Conservation (phyloP, 2,888 invertebrate species). For the Dione vanillae region DNA sequence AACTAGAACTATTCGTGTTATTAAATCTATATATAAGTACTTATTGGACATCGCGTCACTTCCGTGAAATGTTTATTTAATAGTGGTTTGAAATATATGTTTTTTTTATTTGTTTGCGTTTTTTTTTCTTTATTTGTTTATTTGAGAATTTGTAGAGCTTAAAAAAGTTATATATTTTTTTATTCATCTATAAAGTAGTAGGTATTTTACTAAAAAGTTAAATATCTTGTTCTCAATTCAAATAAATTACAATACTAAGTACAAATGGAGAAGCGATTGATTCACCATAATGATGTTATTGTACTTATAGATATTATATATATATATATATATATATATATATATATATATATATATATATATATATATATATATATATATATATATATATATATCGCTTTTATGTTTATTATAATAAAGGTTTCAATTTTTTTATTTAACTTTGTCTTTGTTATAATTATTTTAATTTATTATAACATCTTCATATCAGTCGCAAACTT, state of each 20-base stretch:
- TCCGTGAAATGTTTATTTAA: background rate
- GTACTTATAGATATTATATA: no score
- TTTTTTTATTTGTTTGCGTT: background rate
- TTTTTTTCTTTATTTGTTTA: background rate
- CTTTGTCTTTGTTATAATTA: background rate
- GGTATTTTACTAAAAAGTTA: no score
- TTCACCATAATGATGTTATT: background rate
- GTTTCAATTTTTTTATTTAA: no score
- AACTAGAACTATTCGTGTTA: constrained; percentile 28
- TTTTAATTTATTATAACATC: background rate
- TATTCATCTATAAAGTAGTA: background rate
- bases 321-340: no score
- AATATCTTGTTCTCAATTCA: no score
- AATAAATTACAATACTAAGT: no score
- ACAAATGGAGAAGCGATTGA: constrained; percentile 12
- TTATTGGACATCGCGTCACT: constrained; percentile 3
- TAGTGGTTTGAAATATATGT: background rate
- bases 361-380: no score
- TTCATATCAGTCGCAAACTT: constrained; percentile 32
- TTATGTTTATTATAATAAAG: no score
- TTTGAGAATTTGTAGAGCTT: background rate
- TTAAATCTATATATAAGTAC: constrained; percentile 17
- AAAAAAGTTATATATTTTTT: background rate
- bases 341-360: no score
- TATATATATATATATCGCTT: no score